Conservation (phyloP, 2,888 invertebrate genomes). For the Tyria jacobaeae region DNA sequence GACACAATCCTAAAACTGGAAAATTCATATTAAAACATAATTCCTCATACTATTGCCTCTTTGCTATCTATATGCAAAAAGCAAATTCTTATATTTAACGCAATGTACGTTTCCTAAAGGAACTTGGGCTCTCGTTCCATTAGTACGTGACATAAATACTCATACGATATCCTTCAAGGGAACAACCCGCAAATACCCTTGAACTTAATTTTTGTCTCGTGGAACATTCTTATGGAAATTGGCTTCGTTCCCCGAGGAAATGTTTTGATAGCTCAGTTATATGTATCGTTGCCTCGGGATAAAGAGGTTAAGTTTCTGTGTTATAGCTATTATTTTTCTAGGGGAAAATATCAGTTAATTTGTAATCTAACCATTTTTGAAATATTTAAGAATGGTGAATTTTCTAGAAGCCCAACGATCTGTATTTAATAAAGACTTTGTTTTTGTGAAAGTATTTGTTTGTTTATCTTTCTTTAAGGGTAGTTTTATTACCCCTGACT, state of each 20-base stretch:
- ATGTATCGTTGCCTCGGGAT: background rate
- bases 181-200: background rate
- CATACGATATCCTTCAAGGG: background rate
- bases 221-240: conserved; percentile 7
- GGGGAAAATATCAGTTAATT: no score
- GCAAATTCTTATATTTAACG: background rate
- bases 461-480: no score
- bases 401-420: no score
- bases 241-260: background rate
- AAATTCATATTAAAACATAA: background rate
- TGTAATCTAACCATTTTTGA: no score
- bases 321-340: background rate
- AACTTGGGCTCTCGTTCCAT: background rate
- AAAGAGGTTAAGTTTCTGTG: background rate
- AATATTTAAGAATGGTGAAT: no score
- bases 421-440: no score
- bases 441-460: no score
- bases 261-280: background rate
- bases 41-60: background rate
- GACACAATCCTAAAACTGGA: background rate
- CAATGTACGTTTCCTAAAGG: background rate
- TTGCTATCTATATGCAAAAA: background rate
- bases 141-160: conserved; percentile 3
- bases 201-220: conserved; percentile 1
- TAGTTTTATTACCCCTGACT: no score